phyloP scores from a whole-genome alignment of 2,888 invertebrate genomes.

The Ormyrus thymus region DNA sequence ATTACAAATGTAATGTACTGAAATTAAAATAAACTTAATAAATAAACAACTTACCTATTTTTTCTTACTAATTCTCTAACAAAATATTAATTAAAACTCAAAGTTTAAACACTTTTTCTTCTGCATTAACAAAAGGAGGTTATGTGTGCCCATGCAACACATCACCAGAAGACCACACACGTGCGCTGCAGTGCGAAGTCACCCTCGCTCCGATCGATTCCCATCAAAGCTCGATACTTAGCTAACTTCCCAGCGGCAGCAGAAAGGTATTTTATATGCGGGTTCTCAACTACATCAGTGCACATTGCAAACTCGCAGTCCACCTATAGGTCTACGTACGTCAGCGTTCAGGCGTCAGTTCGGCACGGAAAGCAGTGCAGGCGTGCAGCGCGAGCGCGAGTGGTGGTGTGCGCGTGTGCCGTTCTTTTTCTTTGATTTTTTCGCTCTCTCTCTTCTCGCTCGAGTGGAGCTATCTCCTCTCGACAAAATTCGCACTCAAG shows the following conservation, averaged over 20 bases:
- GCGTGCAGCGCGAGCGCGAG: no score
- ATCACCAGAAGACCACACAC: constrained; percentile 5
- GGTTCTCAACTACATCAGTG: no score
- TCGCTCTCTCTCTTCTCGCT: background rate
- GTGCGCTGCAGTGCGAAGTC: constrained; percentile 31
- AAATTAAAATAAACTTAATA: no score
- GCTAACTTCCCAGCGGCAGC: no score
- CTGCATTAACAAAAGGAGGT: background rate
- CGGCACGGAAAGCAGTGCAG: no score
- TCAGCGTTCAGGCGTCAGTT: no score
- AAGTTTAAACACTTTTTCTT: background rate
- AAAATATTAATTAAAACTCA: background rate
- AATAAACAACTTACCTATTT: background rate
- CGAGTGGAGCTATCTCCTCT: constrained; percentile 9
- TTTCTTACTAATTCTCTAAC: background rate
- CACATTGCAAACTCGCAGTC: no score
- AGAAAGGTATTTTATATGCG: no score
- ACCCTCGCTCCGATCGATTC: background rate
- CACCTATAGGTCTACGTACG: background rate
- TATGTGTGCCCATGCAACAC: no score
- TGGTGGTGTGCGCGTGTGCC: background rate
- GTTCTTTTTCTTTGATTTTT: constrained; percentile 2
- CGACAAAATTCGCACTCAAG: background rate
- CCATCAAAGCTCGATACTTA: no score
- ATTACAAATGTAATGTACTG: no score